Percentiles rank a stretch among this genome's conserved stretches.
phyloP scores from a whole-genome alignment of 1,140 invertebrate genomes.

The Heliothis virescens region DNA sequence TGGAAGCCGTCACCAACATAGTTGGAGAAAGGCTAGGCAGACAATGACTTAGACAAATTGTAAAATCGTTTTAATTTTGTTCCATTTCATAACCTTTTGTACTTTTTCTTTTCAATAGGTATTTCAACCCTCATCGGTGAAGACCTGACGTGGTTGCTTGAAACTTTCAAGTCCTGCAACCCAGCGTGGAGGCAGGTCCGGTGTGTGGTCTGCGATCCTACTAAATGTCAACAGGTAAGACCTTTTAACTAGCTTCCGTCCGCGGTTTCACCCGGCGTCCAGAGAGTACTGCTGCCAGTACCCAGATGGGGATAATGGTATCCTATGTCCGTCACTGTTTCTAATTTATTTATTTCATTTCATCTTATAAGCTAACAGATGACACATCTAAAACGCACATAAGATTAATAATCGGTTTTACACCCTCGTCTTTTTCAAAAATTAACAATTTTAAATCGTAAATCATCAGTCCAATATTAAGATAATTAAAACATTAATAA shows the following conservation, averaged over 20 bases:
- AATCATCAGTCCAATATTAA: no score
- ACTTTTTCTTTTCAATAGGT: slow-evolving; percentile 62
- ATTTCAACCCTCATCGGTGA: slow-evolving; percentile 83
- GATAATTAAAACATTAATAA: background rate
- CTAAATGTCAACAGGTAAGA: slow-evolving; percentile 77
- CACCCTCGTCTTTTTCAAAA: background rate
- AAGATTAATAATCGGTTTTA: background rate
- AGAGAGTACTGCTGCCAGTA: no score
- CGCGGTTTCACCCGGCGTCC: no score
- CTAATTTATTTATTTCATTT: background rate
- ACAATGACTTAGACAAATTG: no score
- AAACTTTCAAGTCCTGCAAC: slow-evolving; percentile 85
- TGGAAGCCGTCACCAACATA: no score
- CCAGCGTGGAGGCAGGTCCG: slow-evolving; percentile 84
- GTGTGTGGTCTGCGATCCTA: slow-evolving; percentile 82
- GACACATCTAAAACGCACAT: slow-evolving; percentile 4
- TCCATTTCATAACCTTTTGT: no score
- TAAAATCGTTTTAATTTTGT: no score
- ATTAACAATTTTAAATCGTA: no score
- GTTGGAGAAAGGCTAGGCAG: no score
- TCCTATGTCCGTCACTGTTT: no score
- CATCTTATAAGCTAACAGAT: background rate
- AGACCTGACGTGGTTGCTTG: slow-evolving; percentile 81
- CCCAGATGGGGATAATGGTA: no score
- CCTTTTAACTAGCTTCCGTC: background rate